Conservation (phyloP, 2,113 vertebrate genomes). For the Myotis lucifugus region DNA sequence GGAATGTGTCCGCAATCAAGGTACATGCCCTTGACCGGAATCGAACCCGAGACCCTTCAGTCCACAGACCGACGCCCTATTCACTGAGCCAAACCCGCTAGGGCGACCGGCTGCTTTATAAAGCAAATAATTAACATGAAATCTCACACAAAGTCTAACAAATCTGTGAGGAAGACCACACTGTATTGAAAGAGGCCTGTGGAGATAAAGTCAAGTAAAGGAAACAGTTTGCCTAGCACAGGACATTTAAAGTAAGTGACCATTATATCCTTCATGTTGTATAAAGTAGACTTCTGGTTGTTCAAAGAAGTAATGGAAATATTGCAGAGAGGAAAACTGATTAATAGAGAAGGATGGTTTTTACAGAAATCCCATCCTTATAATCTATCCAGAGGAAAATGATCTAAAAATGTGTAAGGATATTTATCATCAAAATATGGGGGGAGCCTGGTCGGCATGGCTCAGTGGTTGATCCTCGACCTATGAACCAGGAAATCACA, state of each 20-base stretch:
- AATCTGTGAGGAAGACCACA: background rate
- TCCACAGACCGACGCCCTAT: too few relatives aligned
- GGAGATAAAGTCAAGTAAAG: background rate
- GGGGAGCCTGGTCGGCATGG: too few relatives aligned
- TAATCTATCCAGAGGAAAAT: background rate
- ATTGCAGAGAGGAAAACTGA: background rate
- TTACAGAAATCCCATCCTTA: background rate
- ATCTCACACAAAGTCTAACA: background rate
- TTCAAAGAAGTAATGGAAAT: background rate
- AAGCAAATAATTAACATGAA: background rate
- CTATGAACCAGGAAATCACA: too few relatives aligned
- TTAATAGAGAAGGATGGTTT: background rate
- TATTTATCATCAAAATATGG: background rate
- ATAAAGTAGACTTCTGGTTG: background rate
- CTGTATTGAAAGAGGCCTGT: background rate
- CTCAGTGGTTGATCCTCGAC: too few relatives aligned
- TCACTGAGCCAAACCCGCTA: too few relatives aligned
- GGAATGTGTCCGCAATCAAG: too few relatives aligned
- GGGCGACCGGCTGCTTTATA: background rate
- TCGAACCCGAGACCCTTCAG: too few relatives aligned
- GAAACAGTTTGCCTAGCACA: background rate
- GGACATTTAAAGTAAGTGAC: background rate
- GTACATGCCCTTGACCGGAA: too few relatives aligned
- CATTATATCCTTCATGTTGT: background rate
- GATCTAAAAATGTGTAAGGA: background rate